Conservation (phyloP, 2,797 vertebrate genomes). For the Labeo calbasu region DNA sequence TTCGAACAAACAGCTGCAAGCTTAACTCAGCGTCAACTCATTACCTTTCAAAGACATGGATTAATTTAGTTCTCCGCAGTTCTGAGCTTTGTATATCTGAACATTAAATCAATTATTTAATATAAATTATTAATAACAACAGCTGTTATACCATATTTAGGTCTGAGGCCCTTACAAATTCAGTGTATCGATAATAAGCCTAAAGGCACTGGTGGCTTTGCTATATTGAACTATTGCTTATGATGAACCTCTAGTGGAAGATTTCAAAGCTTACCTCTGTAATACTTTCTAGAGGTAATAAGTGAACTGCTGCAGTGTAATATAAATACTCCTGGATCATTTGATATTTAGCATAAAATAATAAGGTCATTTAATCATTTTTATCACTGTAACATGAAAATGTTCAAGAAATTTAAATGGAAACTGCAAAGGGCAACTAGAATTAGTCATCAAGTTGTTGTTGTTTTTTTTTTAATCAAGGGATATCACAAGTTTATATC, state of each 20-base stretch:
- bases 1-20: conserved; percentile 25
- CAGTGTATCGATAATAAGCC: background rate
- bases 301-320: background rate
- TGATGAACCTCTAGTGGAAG: background rate
- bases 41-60: background rate
- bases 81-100: background rate
- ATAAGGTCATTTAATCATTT: too few species aligned
- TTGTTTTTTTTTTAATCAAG: too few species aligned
- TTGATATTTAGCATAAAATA: background rate
- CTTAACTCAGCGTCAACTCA: conserved; percentile 20
- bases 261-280: background rate
- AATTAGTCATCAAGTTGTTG: background rate
- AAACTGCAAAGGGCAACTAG: background rate
- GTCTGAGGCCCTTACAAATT: background rate
- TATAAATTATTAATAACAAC: background rate
- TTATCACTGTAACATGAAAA: too few species aligned
- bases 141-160: background rate
- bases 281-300: background rate
- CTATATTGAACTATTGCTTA: background rate
- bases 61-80: background rate
- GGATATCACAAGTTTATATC: background rate
- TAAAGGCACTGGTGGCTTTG: background rate
- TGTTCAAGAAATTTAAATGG: background rate
- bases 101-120: background rate
- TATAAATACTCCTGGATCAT: background rate